Percentiles rank a stretch among this genome's conserved stretches.
phyloP scores from a whole-genome alignment of 2,113 vertebrate genomes.

The Progne subis region DNA sequence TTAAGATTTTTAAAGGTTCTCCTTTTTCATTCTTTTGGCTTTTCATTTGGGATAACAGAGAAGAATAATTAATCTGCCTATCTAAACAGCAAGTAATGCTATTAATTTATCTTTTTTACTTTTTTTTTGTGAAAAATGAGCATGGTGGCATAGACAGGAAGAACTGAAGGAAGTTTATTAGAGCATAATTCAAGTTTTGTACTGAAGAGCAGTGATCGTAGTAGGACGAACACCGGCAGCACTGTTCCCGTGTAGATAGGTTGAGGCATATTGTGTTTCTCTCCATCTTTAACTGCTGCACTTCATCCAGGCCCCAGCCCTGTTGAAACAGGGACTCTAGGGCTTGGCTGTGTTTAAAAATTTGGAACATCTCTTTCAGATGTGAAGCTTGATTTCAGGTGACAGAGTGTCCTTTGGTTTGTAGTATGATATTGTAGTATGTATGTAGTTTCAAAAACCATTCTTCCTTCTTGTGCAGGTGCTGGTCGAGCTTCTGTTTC shows the following conservation, averaged over 20 bases:
- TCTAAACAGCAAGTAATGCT: not conserved
- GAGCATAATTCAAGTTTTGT: not conserved
- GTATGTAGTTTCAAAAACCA: not conserved
- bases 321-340: not conserved
- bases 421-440: fast-evolving
- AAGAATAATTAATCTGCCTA: not conserved
- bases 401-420: not conserved
- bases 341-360: not conserved
- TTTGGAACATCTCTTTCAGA: not conserved
- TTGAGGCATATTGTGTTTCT: not conserved
- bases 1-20: not conserved
- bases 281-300: not conserved
- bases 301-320: not conserved
- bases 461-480: not conserved
- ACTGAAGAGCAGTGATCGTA: not conserved
- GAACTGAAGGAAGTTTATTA: not conserved
- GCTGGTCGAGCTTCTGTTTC: not conserved
- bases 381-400: not conserved
- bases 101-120: not conserved
- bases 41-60: not conserved
- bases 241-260: not conserved
- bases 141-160: not conserved
- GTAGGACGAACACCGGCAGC: not conserved
- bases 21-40: not conserved
- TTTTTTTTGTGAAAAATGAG: not conserved